Percentiles rank a stretch among this genome's conserved stretches.
phyloP scores from a whole-genome alignment of 2,888 invertebrate genomes.

The Drosophila atripex region DNA sequence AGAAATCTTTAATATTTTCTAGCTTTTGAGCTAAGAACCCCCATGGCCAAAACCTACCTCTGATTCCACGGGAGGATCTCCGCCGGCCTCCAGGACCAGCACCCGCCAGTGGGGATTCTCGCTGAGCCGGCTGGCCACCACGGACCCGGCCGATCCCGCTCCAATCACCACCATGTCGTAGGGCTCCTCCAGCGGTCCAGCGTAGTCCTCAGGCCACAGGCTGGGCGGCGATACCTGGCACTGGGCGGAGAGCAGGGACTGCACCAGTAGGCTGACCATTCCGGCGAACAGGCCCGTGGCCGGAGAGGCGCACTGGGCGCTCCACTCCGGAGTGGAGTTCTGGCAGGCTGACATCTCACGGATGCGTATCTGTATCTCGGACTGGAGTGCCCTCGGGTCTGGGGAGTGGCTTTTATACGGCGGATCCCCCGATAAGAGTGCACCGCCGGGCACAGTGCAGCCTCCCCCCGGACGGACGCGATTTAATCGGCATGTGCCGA shows the following conservation, averaged over 20 bases:
- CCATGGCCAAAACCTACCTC: slow-evolving; percentile 64
- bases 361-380: slow-evolving; percentile 16
- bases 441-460: slow-evolving; percentile 12
- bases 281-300: slow-evolving; percentile 76
- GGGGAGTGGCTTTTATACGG: slow-evolving; percentile 56
- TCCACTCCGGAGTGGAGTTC: not conserved
- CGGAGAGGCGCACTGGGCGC: slow-evolving; percentile 63
- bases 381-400: slow-evolving; percentile 34
- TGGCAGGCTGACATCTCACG: slow-evolving; percentile 5
- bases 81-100: slow-evolving; percentile 85
- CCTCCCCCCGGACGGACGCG: slow-evolving; percentile 4
- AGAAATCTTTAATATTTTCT: no score
- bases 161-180: slow-evolving; percentile 85
- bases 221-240: slow-evolving; percentile 85
- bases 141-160: slow-evolving; percentile 85
- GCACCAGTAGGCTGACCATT: slow-evolving; percentile 86
- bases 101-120: slow-evolving; percentile 84
- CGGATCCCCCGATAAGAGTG: slow-evolving; percentile 41
- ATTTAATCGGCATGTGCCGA: not conserved
- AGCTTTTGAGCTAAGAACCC: no score
- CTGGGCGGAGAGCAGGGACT: slow-evolving; percentile 86
- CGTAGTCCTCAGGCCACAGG: slow-evolving; percentile 86
- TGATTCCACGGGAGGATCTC: slow-evolving; percentile 84
- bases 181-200: slow-evolving; percentile 46
- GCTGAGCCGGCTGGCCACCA: slow-evolving; percentile 84